These are phyloP conservation scores for Hydrolagus affinis DNA, from an alignment of 2,113 vertebrate species.

Conservation along the genomic window DNA sequence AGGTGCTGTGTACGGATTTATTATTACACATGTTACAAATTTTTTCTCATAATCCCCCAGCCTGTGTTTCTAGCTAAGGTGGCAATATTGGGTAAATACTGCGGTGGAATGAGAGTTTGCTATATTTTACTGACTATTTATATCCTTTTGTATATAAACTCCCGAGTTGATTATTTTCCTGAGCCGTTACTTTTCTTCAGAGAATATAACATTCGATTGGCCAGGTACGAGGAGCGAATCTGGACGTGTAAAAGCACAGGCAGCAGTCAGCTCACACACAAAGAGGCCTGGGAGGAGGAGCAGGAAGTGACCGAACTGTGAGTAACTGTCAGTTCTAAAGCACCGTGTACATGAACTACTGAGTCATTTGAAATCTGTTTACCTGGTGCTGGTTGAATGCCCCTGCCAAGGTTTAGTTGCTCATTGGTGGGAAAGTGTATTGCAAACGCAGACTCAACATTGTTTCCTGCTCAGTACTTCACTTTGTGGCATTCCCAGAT, in stretches of 20 bases:
- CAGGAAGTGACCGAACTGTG: constrained; percentile 96
- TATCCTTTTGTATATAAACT: not conserved
- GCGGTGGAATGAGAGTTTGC: not conserved
- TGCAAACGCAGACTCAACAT: too few relatives aligned
- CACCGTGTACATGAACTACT: not conserved
- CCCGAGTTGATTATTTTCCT: constrained; percentile 58
- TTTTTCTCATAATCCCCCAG: too few relatives aligned
- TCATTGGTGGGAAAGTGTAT: too few relatives aligned
- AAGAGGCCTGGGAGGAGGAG: constrained; percentile 97
- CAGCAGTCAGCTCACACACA: constrained; percentile 91
- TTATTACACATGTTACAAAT: too few relatives aligned
- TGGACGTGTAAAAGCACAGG: constrained; percentile 98
- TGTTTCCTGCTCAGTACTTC: too few relatives aligned
- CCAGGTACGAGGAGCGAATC: constrained; percentile 77
- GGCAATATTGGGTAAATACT: not conserved
- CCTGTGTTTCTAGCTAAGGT: too few relatives aligned
- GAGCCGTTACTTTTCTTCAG: constrained; percentile 56
- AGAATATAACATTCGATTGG: constrained; percentile 83
- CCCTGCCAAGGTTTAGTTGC: not conserved
- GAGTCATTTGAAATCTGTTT: not conserved
- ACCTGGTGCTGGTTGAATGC: not conserved
- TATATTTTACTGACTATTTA: not conserved
- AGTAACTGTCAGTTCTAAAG: constrained; percentile 51
- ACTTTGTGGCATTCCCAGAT: too few relatives aligned
- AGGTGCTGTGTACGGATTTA: too few relatives aligned